Evolutionary conservation across 2,888 invertebrate species (phyloP).

Genomic region (Gari tellinella): DNA sequence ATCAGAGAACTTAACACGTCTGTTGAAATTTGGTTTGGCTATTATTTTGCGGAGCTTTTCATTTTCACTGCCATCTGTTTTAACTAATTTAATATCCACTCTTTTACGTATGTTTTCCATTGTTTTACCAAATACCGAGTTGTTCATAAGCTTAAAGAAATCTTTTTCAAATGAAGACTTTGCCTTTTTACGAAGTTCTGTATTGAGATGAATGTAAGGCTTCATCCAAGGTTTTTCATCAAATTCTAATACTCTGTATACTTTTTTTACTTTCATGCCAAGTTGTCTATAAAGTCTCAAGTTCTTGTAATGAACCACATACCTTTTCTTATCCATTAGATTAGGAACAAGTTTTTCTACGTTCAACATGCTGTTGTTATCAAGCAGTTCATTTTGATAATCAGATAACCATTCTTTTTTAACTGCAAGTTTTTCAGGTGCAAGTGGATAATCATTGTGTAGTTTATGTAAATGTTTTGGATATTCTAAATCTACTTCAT

Average conservation of each 20-base stretch:
- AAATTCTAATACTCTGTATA: conserved; percentile 1
- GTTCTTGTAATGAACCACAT: conserved; percentile 76
- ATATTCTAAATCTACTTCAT: too few relatives aligned
- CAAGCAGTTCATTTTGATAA: conserved; percentile 60
- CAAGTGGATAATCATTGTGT: too few relatives aligned
- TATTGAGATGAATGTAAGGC: conserved; percentile 2
- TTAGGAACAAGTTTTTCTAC: conserved; percentile 59
- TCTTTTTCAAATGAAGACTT: conserved; percentile 21
- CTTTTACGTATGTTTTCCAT: conserved; percentile 21
- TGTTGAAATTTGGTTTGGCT: too few relatives aligned
- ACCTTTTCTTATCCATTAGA: conserved; percentile 59
- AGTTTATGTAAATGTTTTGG: too few relatives aligned
- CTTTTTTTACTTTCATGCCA: too few relatives aligned
- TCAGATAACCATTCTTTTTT: conserved; percentile 40
- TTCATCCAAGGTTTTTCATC: conserved; percentile 6
- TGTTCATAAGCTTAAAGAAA: too few relatives aligned
- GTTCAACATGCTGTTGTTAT: too few relatives aligned
- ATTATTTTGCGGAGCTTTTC: too few relatives aligned
- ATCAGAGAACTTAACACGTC: too few relatives aligned
- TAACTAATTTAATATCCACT: conserved; percentile 25
- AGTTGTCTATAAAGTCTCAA: conserved; percentile 73
- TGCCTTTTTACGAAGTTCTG: conserved; percentile 8
- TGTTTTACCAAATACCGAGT: too few relatives aligned
- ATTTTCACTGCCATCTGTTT: conserved; percentile 24
- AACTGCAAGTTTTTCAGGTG: conserved; percentile 68